A percentile compares a stretch with the other conserved stretches of the same genome.
Evolutionary conservation across 1,140 invertebrate species (phyloP).

Genomic region (Leptinotarsa undecemlineata): DNA sequence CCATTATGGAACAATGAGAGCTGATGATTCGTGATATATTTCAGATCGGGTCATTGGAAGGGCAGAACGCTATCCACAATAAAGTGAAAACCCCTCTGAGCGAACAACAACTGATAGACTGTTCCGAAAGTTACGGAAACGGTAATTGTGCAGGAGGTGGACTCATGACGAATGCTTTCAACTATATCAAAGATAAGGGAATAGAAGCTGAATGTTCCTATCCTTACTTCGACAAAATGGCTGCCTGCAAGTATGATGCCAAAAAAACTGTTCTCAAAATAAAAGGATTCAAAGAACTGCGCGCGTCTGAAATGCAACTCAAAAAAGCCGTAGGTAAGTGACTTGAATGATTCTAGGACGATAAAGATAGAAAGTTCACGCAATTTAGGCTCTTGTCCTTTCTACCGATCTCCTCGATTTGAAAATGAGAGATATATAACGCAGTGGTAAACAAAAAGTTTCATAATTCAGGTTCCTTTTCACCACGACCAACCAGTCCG

Average conservation of each 20-base stretch:
- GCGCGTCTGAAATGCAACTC: neutral
- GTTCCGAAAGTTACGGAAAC: constrained; percentile 53
- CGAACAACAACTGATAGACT: constrained; percentile 97
- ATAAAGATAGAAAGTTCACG: no score
- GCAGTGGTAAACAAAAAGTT: no score
- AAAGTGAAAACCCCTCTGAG: constrained; percentile 85
- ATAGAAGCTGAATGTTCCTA: neutral
- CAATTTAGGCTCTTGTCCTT: no score
- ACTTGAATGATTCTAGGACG: no score
- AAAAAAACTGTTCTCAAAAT: neutral
- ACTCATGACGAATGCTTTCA: neutral
- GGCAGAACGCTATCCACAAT: constrained; percentile 86
- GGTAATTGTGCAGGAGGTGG: neutral
- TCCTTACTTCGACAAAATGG: neutral
- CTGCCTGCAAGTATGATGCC: neutral
- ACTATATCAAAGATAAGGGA: constrained; percentile 3
- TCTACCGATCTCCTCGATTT: no score
- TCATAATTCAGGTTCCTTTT: no score
- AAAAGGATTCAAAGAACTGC: neutral
- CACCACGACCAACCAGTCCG: no score
- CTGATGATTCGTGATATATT: neutral
- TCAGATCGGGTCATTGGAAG: constrained; percentile 91
- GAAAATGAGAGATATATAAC: neutral
- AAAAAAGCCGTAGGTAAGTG: neutral
- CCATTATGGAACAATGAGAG: neutral